phyloP scores from a whole-genome alignment of 2,113 vertebrate genomes.

The Festucalex cinctus region DNA sequence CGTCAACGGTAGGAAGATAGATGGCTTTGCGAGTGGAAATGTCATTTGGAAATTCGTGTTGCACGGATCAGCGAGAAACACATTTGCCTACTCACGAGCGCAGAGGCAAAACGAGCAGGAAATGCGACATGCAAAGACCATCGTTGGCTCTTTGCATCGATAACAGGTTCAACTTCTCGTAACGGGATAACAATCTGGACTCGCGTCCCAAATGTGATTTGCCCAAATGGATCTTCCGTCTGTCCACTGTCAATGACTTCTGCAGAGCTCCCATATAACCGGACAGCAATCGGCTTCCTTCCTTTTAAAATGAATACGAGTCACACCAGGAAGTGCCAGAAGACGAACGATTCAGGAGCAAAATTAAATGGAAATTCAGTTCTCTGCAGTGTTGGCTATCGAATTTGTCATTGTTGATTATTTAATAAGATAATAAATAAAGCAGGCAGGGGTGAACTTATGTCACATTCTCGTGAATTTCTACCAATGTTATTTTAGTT shows the following conservation, averaged over 20 bases:
- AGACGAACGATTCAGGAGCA: too few species aligned
- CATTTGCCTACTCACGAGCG: constrained; percentile 70
- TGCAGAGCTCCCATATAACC: constrained; percentile 50
- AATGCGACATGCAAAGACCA: constrained; percentile 38
- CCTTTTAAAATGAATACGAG: constrained; percentile 38
- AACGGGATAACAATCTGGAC: constrained; percentile 58
- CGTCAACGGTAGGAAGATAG: constrained; percentile 5
- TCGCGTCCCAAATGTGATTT: constrained; percentile 44
- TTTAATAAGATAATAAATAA: too few species aligned
- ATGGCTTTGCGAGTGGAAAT: constrained; percentile 13
- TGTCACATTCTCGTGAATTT: too few species aligned
- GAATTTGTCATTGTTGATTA: too few species aligned
- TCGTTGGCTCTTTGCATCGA: constrained; percentile 49
- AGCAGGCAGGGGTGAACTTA: too few species aligned
- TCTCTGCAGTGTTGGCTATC: too few species aligned
- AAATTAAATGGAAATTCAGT: too few species aligned
- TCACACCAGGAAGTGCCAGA: too few species aligned
- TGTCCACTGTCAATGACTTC: constrained; percentile 56
- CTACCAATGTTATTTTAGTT: too few species aligned
- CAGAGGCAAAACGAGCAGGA: constrained; percentile 57
- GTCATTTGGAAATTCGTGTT: constrained; percentile 37
- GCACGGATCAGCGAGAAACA: constrained; percentile 48
- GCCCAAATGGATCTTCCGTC: constrained; percentile 25
- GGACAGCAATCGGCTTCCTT: constrained; percentile 49
- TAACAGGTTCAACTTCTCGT: constrained; percentile 65